phyloP scores from a whole-genome alignment of 2,113 vertebrate genomes.

The Craseonycteris thonglongyai region DNA sequence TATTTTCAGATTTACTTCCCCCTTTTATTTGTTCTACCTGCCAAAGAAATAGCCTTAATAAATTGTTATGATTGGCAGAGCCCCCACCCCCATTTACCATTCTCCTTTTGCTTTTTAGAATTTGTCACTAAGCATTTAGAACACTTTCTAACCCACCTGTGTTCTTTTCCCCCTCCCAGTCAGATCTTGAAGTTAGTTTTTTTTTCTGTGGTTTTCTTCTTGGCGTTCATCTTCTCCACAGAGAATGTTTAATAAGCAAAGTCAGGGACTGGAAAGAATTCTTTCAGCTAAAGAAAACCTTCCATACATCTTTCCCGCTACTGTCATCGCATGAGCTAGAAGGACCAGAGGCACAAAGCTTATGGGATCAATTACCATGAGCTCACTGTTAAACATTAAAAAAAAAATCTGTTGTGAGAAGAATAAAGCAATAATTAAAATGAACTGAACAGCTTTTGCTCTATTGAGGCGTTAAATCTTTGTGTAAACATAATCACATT shows the following conservation, averaged over 20 bases:
- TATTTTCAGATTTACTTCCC: background rate
- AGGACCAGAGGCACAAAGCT: constrained; percentile 10
- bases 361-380: constrained; percentile 35
- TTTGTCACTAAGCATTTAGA: background rate
- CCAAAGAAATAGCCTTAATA: background rate
- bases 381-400: constrained; percentile 35
- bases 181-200: background rate
- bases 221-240: constrained; percentile 8
- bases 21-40: background rate
- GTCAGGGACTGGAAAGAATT: constrained; percentile 32
- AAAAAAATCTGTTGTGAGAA: constrained; percentile 14
- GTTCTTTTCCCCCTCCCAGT: background rate
- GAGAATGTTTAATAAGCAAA: constrained; percentile 50
- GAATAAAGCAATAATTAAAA: constrained; percentile 73
- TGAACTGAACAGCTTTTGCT: constrained; percentile 65
- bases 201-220: constrained; percentile 9
- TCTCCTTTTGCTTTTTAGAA: background rate
- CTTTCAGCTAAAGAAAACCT: constrained; percentile 27
- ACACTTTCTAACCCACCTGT: background rate
- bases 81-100: background rate
- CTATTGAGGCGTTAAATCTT: constrained; percentile 67
- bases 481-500: constrained; percentile 64
- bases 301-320: background rate
- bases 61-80: background rate
- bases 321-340: background rate